These are phyloP conservation scores for Pyrrhia umbra DNA, from an alignment of 2,888 invertebrate genomes.

Conservation along the genomic window DNA sequence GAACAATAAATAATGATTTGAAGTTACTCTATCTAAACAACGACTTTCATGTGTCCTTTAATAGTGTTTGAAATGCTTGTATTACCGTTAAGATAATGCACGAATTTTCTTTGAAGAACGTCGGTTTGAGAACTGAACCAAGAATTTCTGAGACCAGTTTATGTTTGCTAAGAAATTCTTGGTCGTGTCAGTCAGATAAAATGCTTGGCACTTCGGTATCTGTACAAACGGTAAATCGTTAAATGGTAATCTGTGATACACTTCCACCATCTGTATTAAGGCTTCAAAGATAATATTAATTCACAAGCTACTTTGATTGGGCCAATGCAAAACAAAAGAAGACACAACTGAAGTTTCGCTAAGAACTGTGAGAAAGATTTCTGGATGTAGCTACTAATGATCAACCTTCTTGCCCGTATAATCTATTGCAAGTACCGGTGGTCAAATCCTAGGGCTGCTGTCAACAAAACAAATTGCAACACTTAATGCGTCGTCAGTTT, in stretches of 20 bases:
- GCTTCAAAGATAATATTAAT: constrained; percentile 9
- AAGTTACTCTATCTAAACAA: constrained; percentile 55
- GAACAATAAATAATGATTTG: constrained; percentile 75
- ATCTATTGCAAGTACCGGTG: background rate
- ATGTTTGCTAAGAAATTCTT: constrained; percentile 20
- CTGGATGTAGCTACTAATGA: constrained; percentile 1
- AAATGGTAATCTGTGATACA: constrained; percentile 42
- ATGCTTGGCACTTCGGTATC: constrained; percentile 39
- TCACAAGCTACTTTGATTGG: background rate
- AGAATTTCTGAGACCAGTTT: constrained; percentile 41
- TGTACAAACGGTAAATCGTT: constrained; percentile 42
- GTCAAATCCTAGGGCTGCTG: background rate
- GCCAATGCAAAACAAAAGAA: constrained; percentile 11
- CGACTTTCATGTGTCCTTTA: constrained; percentile 59
- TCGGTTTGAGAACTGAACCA: background rate
- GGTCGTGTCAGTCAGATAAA: constrained; percentile 29
- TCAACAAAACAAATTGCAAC: background rate
- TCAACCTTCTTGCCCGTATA: background rate
- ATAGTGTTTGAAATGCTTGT: constrained; percentile 33
- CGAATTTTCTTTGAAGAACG: constrained; percentile 14
- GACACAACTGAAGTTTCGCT: background rate
- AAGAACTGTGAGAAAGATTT: background rate
- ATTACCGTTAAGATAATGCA: constrained; percentile 4
- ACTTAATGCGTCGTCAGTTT: background rate
- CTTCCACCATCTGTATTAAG: constrained; percentile 18